Evolutionary conservation across 1,140 invertebrate species (phyloP).

Genomic region (Caenorhabditis remanei): DNA sequence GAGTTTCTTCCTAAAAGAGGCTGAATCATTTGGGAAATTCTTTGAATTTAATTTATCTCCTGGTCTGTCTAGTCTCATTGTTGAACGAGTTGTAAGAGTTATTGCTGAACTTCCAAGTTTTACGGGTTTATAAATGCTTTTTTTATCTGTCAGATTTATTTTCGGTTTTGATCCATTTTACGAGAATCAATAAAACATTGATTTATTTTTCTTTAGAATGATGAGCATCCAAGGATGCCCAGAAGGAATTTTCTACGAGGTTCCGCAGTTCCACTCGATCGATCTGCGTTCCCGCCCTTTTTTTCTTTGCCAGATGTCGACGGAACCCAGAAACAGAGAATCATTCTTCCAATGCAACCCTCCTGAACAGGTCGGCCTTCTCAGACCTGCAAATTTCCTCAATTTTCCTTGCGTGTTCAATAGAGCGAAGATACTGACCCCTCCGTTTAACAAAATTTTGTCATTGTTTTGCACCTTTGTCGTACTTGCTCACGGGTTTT

Average conservation of each 20-base stretch:
- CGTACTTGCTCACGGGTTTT: not conserved
- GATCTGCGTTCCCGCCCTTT: too few species aligned
- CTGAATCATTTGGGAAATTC: slow-evolving; percentile 8
- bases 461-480: not conserved
- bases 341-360: too few species aligned
- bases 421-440: not conserved
- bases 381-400: too few species aligned
- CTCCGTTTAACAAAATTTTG: not conserved
- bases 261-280: too few species aligned
- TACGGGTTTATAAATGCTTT: slow-evolving; percentile 22
- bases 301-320: too few species aligned
- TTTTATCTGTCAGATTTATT: not conserved
- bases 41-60: not conserved
- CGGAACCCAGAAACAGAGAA: too few species aligned
- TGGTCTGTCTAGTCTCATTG: slow-evolving; percentile 8
- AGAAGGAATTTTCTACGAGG: too few species aligned
- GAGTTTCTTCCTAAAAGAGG: slow-evolving; percentile 45
- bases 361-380: too few species aligned
- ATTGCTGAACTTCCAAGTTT: not conserved
- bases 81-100: slow-evolving; percentile 25
- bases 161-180: too few species aligned
- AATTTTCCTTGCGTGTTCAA: not conserved
- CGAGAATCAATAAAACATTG: too few species aligned
- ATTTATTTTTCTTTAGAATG: too few species aligned
- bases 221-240: too few species aligned